Evolutionary conservation across 2,888 invertebrate species (phyloP).

Genomic region (Watsonalla binaria): DNA sequence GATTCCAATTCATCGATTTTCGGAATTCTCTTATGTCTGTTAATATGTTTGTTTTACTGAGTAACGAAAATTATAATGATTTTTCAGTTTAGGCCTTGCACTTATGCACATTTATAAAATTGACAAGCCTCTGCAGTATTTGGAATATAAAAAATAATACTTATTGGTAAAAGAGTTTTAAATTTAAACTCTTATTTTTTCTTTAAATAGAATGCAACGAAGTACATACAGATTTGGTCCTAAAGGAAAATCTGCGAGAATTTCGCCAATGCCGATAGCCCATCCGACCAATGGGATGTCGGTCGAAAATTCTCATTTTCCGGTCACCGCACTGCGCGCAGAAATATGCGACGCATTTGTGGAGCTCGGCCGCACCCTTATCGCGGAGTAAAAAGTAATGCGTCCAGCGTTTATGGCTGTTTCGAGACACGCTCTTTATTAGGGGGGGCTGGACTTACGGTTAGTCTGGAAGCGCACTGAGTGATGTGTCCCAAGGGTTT

Average conservation of each 20-base stretch:
- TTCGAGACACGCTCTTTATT: slow-evolving; percentile 77
- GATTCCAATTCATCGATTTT: too few relatives aligned
- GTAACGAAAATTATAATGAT: too few relatives aligned
- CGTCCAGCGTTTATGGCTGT: slow-evolving; percentile 75
- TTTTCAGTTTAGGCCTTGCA: too few relatives aligned
- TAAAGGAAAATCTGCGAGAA: slow-evolving; percentile 9
- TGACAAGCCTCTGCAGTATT: too few relatives aligned
- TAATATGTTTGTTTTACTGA: too few relatives aligned
- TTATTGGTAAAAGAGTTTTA: too few relatives aligned
- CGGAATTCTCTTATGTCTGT: too few relatives aligned
- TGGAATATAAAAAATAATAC: too few relatives aligned
- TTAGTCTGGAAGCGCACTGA: slow-evolving; percentile 23
- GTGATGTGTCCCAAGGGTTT: slow-evolving; percentile 8
- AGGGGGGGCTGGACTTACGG: slow-evolving; percentile 51
- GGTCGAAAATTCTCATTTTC: slow-evolving; percentile 47
- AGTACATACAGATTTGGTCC: too few relatives aligned
- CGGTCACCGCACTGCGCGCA: slow-evolving; percentile 49
- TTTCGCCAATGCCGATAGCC: slow-evolving; percentile 23
- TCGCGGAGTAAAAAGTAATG: slow-evolving; percentile 77
- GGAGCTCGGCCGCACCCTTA: slow-evolving; percentile 54
- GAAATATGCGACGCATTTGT: slow-evolving; percentile 46
- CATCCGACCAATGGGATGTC: slow-evolving; percentile 6
- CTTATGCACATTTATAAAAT: too few relatives aligned
- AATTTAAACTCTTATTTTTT: too few relatives aligned
- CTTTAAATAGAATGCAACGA: too few relatives aligned